phyloP scores from a whole-genome alignment of 1,140 invertebrate genomes.

The Scaptomyza hsui region DNA sequence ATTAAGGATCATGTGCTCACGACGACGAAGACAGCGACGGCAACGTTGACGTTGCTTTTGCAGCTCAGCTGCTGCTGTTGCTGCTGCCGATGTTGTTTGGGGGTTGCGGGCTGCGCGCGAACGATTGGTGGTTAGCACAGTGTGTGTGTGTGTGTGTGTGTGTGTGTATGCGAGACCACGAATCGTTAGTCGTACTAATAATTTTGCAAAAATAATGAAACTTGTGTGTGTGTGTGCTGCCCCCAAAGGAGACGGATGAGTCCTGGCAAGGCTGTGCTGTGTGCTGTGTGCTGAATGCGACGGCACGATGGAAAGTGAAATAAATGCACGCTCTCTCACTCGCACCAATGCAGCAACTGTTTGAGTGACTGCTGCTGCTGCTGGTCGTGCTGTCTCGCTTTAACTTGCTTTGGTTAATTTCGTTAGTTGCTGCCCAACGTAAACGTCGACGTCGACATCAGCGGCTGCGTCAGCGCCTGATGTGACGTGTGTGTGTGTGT shows the following conservation, averaged over 20 bases:
- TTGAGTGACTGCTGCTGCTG: not conserved
- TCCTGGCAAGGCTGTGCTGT: constrained; percentile 2
- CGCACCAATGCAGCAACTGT: constrained; percentile 12
- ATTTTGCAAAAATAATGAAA: constrained; percentile 83
- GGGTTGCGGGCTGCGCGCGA: constrained; percentile 73
- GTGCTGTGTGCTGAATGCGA: constrained; percentile 16
- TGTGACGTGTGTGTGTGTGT: constrained; percentile 20
- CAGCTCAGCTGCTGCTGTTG: constrained; percentile 9
- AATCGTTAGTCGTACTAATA: constrained; percentile 83
- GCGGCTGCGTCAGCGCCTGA: constrained; percentile 29
- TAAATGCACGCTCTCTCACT: constrained; percentile 24
- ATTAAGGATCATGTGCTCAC: constrained; percentile 84
- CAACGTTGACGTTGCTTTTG: constrained; percentile 36
- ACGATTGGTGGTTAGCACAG: constrained; percentile 75
- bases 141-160: constrained; percentile 17
- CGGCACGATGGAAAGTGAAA: constrained; percentile 17
- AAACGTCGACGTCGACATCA: constrained; percentile 3
- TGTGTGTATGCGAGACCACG: constrained; percentile 67
- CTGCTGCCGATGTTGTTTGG: constrained; percentile 27
- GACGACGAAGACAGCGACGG: constrained; percentile 24
- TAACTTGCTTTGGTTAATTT: constrained; percentile 78
- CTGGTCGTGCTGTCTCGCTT: constrained; percentile 65
- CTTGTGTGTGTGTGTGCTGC: constrained; percentile 30
- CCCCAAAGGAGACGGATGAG: constrained; percentile 5
- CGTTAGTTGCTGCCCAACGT: constrained; percentile 60